Evolutionary conservation across 2,888 invertebrate genomes (phyloP), one percentile per base, ranked within the genome.

Genomic region (Xanthorhoe spadicearia): DNA sequence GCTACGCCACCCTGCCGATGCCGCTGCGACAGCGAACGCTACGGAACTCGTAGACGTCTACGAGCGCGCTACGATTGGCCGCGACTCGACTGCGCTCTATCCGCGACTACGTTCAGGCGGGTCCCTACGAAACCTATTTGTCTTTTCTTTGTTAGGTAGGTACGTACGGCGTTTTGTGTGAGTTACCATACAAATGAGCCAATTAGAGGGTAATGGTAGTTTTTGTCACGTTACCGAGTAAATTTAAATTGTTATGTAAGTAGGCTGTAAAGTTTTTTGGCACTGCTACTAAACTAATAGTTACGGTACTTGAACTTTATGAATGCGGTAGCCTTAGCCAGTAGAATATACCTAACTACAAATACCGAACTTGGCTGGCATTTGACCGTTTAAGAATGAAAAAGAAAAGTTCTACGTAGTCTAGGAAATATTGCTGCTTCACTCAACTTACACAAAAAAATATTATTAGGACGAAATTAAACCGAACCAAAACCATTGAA

Each of bases 11-110:
- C 84, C 84, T 79, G 75, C 79, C 82, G 32, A 43, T 13, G 13
- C 38, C 13, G 83, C 84, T 89, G 89, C 89, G 89, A 85, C 89
- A 86, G 77, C 80, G 82, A 71, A 74, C 79, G 86, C 89, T 89
- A 87, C 89, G 87, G 83, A 84, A 77, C 82, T 86, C 89, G 90
- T 91, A 91, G 91, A 82, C 83, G 82, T 83, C 88, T 88, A 88
- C 88, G 86, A 69, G 74, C 67, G 64, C 69, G 84, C 87, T 84
- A 83, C 85, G 87, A 87, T 87, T 87, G 86, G 84, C 74, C 65
- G 72, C 64, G 62, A 69, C 70, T 72, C 70, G 80, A n/a, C 38
- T 19, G 32, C 13, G 51, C n/a, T 54, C 73, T 7, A 7, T 32
- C 7, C 61, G 75, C 74, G 77, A 77, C 80, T 79, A 77, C 74